These are phyloP conservation scores for Dicycla oo DNA, from an alignment of 2,888 invertebrate genomes.

Conservation along the genomic window DNA sequence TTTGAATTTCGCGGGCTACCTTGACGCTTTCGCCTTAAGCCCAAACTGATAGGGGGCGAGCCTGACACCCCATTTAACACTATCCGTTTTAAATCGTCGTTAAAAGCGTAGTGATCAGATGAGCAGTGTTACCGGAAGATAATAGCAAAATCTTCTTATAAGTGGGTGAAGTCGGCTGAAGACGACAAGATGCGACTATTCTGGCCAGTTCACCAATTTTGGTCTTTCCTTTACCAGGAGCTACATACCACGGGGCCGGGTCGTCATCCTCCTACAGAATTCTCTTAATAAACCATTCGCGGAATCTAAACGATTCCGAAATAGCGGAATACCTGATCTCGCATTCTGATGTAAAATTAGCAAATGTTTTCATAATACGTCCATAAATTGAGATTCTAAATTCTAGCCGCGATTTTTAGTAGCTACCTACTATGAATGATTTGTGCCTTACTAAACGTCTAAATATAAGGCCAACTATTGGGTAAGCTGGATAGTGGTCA, in stretches of 20 bases:
- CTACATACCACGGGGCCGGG: not conserved
- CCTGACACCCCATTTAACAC: too few species aligned
- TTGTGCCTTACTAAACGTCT: slow-evolving; percentile 29
- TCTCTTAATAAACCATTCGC: slow-evolving; percentile 46
- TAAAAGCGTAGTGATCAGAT: too few species aligned
- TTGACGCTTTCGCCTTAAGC: too few species aligned
- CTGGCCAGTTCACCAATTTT: too few species aligned
- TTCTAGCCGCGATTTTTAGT: slow-evolving; percentile 47
- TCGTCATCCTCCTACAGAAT: slow-evolving; percentile 16
- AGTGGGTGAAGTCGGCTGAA: too few species aligned
- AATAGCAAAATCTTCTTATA: too few species aligned
- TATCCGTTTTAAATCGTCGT: too few species aligned
- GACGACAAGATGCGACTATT: too few species aligned
- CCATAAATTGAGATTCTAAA: slow-evolving; percentile 41
- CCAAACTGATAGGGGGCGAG: too few species aligned
- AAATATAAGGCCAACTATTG: slow-evolving; percentile 24
- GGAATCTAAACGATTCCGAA: slow-evolving; percentile 40
- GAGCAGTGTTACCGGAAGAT: too few species aligned
- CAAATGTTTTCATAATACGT: slow-evolving; percentile 52
- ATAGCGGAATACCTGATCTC: slow-evolving; percentile 52
- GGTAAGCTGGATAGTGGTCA: not conserved
- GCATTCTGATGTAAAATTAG: slow-evolving; percentile 52
- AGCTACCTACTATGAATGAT: slow-evolving; percentile 22
- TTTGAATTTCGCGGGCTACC: too few species aligned
- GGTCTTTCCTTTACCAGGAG: not conserved